These are phyloP conservation scores for Noctilio leporinus DNA, from an alignment of 2,113 vertebrate species.

Conservation along the genomic window DNA sequence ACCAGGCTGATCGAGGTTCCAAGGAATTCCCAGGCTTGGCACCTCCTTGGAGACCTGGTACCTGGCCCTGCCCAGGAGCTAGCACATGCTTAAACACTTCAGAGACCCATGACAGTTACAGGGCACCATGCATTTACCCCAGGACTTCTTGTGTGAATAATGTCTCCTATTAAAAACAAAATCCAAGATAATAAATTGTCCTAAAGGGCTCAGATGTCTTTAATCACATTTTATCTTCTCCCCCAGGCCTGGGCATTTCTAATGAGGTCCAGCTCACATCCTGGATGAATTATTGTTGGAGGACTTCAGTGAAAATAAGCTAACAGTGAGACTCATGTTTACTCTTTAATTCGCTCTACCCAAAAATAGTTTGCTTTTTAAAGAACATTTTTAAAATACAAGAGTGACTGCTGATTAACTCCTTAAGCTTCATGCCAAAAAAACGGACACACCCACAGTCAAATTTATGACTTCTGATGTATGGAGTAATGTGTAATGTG, in stretches of 20 bases:
- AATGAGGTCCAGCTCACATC: conserved; percentile 68
- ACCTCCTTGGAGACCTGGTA: not conserved
- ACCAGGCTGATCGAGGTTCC: not conserved
- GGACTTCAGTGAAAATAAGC: conserved; percentile 64
- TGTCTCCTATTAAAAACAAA: conserved; percentile 58
- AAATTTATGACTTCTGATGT: not conserved
- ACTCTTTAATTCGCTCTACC: conserved; percentile 61
- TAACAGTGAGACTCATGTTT: conserved; percentile 42
- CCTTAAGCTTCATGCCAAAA: not conserved
- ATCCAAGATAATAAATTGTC: conserved; percentile 65
- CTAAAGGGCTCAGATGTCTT: conserved; percentile 56
- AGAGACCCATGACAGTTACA: not conserved
- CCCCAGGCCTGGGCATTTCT: conserved; percentile 56
- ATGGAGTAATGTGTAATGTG: not conserved
- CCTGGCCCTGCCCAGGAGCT: not conserved
- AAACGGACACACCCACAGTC: not conserved
- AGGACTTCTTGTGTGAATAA: conserved; percentile 56
- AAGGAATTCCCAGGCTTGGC: not conserved
- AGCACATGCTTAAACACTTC: not conserved
- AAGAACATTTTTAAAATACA: conserved; percentile 48
- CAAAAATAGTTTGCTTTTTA: conserved; percentile 58
- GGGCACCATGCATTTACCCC: not conserved
- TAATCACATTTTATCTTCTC: conserved; percentile 61
- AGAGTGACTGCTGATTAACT: conserved; percentile 40
- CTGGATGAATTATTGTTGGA: conserved; percentile 61